Evolutionary conservation across 1,140 invertebrate genomes (phyloP), one percentile per base, ranked within the genome.

Genomic region (Euwallacea fornicatus): DNA sequence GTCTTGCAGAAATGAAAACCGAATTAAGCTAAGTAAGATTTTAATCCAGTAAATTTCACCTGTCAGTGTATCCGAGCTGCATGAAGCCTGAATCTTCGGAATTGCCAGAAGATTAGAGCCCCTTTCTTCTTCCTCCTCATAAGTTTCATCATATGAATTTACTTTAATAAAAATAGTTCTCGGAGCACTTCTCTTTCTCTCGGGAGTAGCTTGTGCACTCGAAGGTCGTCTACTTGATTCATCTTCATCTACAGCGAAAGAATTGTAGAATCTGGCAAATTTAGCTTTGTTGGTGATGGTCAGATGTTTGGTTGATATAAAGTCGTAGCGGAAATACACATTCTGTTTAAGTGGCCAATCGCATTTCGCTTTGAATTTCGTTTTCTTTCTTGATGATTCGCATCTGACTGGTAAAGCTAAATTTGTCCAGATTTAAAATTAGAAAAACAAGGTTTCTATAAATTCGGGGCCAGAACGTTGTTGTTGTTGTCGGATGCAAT

Each of bases 51-150:
- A 6, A 11, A 33, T 33, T 33, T 60, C 84, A 89, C 89, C 91
- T 83, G 89, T 92, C 3, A 91, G 81, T 42, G 90, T 93, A 77
- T 91, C 90, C 58, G 88, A 88, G 79, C 90, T 92, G 0, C 88
- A 89, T 0, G 90, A 92, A 0, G 85, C 87, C 0, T 88, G 85
- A 75, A 91, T 89, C 78, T 88, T 89, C 2, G 89, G 89, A 71
- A 91, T 89, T 7, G 86, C 85, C 50, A 90, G 80, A 80, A 88
- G 85, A 69, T 83, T 84, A 58, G 81, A 83, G 61, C 88, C 85
- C 70, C 86, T 83, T 56, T 72, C 60, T 43, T 75, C 63, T 0
- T 53, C 54, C 61, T 74, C 62, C 68, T 75, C 66, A 0, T 53
- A 46, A 56, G 62, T 46, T 15, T 71, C 62, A 46, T 74, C 70